Evolutionary conservation across 2,797 vertebrate genomes (phyloP).

Genomic region (Trematomus bernacchii): DNA sequence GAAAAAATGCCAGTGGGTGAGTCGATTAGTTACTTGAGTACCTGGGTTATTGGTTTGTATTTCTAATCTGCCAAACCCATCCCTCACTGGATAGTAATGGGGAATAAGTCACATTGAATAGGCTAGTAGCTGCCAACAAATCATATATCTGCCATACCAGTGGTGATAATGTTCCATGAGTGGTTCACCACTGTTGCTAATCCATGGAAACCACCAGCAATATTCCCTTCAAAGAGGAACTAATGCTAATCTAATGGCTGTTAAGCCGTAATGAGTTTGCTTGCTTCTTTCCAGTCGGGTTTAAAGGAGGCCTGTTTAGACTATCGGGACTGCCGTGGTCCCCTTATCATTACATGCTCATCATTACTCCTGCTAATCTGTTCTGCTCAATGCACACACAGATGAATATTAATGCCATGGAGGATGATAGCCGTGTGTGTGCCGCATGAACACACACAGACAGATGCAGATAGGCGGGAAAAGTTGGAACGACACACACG

Average conservation of each 20-base stretch:
- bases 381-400: constrained; percentile 79
- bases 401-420: constrained; percentile 81
- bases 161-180: constrained; percentile 46
- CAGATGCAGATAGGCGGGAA: constrained; percentile 65
- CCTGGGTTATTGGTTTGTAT: constrained; percentile 13
- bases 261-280: constrained; percentile 80
- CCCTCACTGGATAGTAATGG: neutral
- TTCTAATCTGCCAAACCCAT: constrained; percentile 18
- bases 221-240: constrained; percentile 78
- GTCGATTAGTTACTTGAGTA: constrained; percentile 10
- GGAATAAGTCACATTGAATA: constrained; percentile 23
- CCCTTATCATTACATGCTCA: constrained; percentile 83
- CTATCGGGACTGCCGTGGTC: constrained; percentile 73
- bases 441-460: constrained; percentile 64
- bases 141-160: constrained; percentile 52
- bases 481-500: constrained; percentile 45
- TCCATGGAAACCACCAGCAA: constrained; percentile 66
- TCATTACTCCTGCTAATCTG: constrained; percentile 84
- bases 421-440: constrained; percentile 70
- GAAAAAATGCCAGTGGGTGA: neutral
- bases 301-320: constrained; percentile 78
- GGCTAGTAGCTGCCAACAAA: constrained; percentile 39
- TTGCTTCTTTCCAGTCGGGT: constrained; percentile 71
- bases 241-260: constrained; percentile 82
- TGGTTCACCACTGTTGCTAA: constrained; percentile 59